Evolutionary conservation across 2,113 vertebrate genomes (phyloP).

Genomic region (Myanophis thanlyinensis): DNA sequence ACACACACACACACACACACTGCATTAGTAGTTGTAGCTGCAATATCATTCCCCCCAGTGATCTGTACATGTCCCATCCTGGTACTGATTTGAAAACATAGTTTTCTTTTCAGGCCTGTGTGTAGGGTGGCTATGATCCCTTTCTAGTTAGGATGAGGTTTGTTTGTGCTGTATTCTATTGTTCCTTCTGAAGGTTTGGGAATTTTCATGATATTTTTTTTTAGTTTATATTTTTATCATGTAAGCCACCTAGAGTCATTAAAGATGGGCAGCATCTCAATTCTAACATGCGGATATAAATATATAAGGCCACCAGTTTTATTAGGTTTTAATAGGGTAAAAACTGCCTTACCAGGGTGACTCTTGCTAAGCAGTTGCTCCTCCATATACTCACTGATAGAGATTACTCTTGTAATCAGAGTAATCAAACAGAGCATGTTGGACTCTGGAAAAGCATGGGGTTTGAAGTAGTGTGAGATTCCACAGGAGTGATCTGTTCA

Average conservation of each 20-base stretch:
- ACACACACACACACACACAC: too few species aligned
- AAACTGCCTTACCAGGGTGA: background rate
- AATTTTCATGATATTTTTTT: background rate
- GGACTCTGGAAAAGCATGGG: background rate
- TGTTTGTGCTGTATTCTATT: background rate
- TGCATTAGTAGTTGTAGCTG: background rate
- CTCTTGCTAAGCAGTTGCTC: background rate
- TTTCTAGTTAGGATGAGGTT: background rate
- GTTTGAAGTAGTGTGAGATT: background rate
- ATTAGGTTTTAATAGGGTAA: background rate
- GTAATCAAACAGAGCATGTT: background rate
- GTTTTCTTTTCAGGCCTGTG: background rate
- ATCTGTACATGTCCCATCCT: background rate
- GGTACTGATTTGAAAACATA: background rate
- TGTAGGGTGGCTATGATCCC: background rate
- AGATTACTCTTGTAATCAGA: background rate
- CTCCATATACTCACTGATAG: background rate
- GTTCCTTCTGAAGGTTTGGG: background rate
- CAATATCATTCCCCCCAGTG: background rate
- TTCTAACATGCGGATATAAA: background rate
- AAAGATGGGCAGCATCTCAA: background rate
- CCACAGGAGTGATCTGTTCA: background rate
- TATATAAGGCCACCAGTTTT: background rate
- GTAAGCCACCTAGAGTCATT: background rate
- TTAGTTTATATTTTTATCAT: background rate